A percentile compares a stretch with the other conserved stretches of the same genome.
phyloP scores from a whole-genome alignment of 2,888 invertebrate genomes.

The Cryptophagus acutangulus region DNA sequence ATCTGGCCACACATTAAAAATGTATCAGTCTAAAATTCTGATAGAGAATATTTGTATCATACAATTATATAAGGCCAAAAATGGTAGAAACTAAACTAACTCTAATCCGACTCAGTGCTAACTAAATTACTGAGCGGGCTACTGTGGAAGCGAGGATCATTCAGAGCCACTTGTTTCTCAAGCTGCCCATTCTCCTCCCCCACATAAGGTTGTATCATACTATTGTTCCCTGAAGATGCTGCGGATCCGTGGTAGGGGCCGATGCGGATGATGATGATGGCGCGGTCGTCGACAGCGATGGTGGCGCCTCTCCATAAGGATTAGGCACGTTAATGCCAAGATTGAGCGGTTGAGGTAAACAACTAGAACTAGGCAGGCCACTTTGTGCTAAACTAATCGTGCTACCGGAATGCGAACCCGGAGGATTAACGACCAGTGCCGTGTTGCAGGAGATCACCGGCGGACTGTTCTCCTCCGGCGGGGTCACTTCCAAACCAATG shows the following conservation, averaged over 20 bases:
- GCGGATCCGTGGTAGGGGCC: conserved; percentile 54
- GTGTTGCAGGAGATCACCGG: conserved; percentile 54
- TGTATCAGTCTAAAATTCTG: conserved; percentile 42
- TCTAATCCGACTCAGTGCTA: conserved; percentile 28
- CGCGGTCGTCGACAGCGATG: conserved; percentile 34
- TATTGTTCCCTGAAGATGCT: conserved; percentile 82
- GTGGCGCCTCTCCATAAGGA: conserved; percentile 37
- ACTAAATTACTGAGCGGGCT: conserved; percentile 27
- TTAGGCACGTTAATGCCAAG: conserved; percentile 40
- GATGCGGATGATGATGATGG: conserved; percentile 43
- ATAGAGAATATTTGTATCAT: conserved; percentile 24
- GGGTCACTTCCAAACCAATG: conserved; percentile 71
- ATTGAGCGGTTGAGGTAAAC: conserved; percentile 36
- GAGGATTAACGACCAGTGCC: conserved; percentile 51
- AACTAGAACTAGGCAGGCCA: conserved; percentile 35
- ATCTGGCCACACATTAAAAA: conserved; percentile 27
- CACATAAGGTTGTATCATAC: conserved; percentile 95
- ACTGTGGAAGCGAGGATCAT: conserved; percentile 50
- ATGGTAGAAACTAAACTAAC: conserved; percentile 32
- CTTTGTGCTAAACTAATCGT: conserved; percentile 41
- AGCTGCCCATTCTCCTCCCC: conserved; percentile 81
- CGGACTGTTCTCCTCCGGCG: conserved; percentile 54
- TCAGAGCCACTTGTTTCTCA: conserved; percentile 70
- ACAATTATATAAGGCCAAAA: conserved; percentile 43
- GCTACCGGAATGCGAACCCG: conserved; percentile 44